Evolutionary conservation across 2,888 invertebrate species (phyloP).

Genomic region (Leptura quadrifasciata): DNA sequence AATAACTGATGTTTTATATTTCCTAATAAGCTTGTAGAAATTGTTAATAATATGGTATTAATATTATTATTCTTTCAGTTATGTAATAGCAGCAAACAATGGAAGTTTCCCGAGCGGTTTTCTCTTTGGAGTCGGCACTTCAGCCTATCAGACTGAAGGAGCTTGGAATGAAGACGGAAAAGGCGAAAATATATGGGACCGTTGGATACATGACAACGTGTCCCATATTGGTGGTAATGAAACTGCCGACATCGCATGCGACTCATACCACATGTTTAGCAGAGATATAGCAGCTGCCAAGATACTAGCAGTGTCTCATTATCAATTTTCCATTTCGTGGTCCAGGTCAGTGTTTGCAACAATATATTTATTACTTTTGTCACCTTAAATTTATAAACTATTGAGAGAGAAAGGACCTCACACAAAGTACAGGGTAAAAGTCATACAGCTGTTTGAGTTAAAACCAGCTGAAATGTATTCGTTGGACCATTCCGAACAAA

Average conservation of each 20-base stretch:
- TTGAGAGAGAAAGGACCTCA: too few species aligned
- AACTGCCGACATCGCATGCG: slow-evolving; percentile 79
- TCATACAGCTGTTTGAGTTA: too few species aligned
- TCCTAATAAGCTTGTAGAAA: neutral
- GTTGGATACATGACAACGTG: slow-evolving; percentile 75
- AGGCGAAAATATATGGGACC: slow-evolving; percentile 82
- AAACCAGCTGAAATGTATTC: too few species aligned
- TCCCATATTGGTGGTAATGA: slow-evolving; percentile 75
- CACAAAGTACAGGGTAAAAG: too few species aligned
- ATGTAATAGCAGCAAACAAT: neutral
- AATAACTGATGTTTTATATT: too few species aligned
- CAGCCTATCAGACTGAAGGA: slow-evolving; percentile 56
- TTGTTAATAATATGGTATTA: neutral
- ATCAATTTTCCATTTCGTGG: slow-evolving; percentile 69
- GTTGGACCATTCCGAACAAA: too few species aligned
- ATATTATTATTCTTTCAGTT: neutral
- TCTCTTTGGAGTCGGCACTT: neutral
- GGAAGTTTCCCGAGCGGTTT: neutral
- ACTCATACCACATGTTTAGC: slow-evolving; percentile 80
- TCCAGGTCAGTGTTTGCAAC: slow-evolving; percentile 70
- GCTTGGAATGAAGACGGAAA: slow-evolving; percentile 73
- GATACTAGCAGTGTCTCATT: slow-evolving; percentile 76
- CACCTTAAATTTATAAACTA: too few species aligned
- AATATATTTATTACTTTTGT: neutral
- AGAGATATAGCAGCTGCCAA: slow-evolving; percentile 78